Evolutionary conservation across 1,140 invertebrate genomes (phyloP).

Genomic region (Delia radicum): DNA sequence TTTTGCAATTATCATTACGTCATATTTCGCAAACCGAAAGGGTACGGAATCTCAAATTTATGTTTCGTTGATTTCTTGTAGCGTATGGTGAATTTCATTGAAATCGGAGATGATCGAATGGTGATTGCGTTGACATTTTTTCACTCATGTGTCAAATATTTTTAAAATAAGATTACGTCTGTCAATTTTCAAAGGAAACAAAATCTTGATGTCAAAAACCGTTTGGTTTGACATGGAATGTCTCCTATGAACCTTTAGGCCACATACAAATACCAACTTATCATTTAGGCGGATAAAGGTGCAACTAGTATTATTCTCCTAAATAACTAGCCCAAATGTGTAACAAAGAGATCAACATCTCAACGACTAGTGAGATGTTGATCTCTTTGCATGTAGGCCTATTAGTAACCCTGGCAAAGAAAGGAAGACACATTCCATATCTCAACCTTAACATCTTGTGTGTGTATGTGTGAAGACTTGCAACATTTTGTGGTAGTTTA

Average conservation of each 20-base stretch:
- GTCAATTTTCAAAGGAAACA: too few species aligned
- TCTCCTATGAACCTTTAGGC: too few species aligned
- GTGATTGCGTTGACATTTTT: neutral
- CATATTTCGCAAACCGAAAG: too few species aligned
- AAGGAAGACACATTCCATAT: neutral
- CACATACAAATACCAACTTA: too few species aligned
- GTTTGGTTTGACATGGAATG: too few species aligned
- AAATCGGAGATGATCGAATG: neutral
- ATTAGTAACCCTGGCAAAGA: slow-evolving; percentile 7
- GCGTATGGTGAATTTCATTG: too few species aligned
- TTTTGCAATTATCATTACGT: too few species aligned
- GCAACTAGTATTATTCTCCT: neutral
- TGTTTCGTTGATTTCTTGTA: too few species aligned
- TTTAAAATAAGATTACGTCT: too few species aligned
- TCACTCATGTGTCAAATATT: too few species aligned
- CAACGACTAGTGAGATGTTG: neutral
- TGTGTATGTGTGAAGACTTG: neutral
- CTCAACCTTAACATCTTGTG: slow-evolving; percentile 9
- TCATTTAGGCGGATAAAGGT: slow-evolving; percentile 15
- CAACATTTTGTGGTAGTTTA: neutral
- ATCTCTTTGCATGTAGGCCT: slow-evolving; percentile 1
- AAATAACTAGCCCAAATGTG: neutral
- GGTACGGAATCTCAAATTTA: too few species aligned
- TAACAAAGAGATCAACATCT: slow-evolving; percentile 17
- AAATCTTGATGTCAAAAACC: too few species aligned